Evolutionary conservation across 2,113 vertebrate genomes (phyloP).

Genomic region (Urocitellus parryii): DNA sequence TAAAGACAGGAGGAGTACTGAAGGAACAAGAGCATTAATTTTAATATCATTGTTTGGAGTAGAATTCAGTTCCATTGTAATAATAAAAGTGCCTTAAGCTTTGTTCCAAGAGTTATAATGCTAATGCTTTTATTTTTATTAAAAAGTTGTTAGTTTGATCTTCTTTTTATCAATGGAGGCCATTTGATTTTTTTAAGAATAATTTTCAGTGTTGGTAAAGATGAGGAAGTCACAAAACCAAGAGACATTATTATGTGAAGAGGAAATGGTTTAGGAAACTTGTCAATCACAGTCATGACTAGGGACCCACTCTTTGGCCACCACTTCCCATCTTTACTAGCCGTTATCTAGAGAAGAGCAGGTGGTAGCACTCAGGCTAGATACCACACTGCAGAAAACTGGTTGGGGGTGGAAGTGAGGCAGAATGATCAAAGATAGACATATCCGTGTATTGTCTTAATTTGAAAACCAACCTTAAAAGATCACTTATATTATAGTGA

Average conservation of each 20-base stretch:
- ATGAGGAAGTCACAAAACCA: slow-evolving; percentile 75
- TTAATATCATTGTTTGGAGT: slow-evolving; percentile 29
- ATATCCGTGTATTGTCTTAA: neutral
- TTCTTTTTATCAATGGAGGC: neutral
- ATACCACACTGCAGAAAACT: slow-evolving; percentile 23
- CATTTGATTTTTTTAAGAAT: slow-evolving; percentile 47
- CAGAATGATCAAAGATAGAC: neutral
- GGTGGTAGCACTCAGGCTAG: neutral
- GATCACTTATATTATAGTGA: neutral
- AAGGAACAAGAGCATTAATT: neutral
- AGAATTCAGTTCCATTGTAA: neutral
- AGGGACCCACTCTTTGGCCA: slow-evolving; percentile 31
- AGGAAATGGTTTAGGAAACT: slow-evolving; percentile 83
- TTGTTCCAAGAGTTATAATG: neutral
- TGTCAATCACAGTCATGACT: slow-evolving; percentile 82
- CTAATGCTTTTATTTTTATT: neutral
- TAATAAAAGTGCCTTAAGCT: neutral
- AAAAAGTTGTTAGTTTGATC: neutral
- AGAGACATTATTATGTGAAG: slow-evolving; percentile 68
- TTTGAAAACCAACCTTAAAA: slow-evolving; percentile 27
- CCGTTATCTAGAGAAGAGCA: slow-evolving; percentile 71
- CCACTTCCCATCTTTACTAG: slow-evolving; percentile 70
- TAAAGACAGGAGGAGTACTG: neutral
- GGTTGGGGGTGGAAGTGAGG: neutral
- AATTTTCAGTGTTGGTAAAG: slow-evolving; percentile 32